These are phyloP conservation scores for Beaufortia kweichowensis DNA, from an alignment of 2,113 vertebrate species.

Conservation along the genomic window DNA sequence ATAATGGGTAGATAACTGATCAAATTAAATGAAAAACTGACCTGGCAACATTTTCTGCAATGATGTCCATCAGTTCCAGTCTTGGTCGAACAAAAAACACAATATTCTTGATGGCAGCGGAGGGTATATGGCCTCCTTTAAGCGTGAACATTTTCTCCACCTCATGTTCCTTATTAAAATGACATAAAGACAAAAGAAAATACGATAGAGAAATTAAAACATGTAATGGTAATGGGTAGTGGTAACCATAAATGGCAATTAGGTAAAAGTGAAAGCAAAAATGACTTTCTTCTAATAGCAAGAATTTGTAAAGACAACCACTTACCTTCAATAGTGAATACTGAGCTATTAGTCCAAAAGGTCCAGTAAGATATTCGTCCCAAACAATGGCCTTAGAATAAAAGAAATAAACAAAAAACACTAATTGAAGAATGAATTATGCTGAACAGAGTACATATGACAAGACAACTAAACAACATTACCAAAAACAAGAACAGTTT, in stretches of 20 bases:
- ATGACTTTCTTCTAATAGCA: too few species aligned
- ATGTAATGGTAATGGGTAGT: not conserved
- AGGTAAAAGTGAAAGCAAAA: too few species aligned
- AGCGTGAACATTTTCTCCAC: constrained; percentile 99
- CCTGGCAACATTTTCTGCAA: constrained; percentile 91
- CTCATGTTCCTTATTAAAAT: constrained; percentile 86
- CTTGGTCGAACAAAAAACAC: constrained; percentile 95
- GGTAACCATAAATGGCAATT: not conserved
- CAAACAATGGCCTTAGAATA: constrained; percentile 94
- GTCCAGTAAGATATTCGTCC: constrained; percentile 96
- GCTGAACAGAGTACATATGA: too few species aligned
- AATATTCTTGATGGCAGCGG: constrained; percentile 93
- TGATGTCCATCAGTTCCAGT: constrained; percentile 95
- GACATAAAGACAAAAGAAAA: not conserved
- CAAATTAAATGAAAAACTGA: too few species aligned
- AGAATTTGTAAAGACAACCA: not conserved
- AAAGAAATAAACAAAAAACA: not conserved
- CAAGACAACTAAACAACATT: not conserved
- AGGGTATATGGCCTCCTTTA: constrained; percentile 85
- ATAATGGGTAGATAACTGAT: not conserved
- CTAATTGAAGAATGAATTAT: not conserved
- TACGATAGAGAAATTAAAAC: not conserved
- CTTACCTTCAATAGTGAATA: constrained; percentile 94
- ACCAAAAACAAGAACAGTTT: not conserved
- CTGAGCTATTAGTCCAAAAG: constrained; percentile 95